These are phyloP conservation scores for Saturnia japonica DNA, from an alignment of 2,888 invertebrate species.

Conservation along the genomic window DNA sequence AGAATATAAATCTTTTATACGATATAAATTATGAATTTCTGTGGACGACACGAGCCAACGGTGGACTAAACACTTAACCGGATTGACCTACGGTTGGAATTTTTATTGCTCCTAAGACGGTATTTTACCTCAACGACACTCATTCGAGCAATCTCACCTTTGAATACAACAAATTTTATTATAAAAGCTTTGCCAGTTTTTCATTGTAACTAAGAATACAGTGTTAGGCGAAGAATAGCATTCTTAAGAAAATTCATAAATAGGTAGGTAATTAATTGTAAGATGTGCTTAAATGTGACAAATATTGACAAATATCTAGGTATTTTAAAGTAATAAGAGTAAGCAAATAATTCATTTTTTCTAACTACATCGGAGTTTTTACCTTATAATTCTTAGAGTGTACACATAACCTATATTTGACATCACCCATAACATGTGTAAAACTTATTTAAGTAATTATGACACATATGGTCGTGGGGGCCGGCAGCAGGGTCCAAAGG, in stretches of 20 bases:
- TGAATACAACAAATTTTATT: conserved; percentile 18
- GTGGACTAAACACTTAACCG: conserved; percentile 58
- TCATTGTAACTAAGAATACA: background rate
- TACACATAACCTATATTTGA: too few species aligned
- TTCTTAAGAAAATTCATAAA: background rate
- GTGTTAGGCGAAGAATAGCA: background rate
- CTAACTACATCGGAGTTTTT: too few species aligned
- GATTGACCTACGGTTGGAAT: conserved; percentile 59
- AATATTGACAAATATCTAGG: too few species aligned
- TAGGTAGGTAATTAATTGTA: background rate
- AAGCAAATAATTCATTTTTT: too few species aligned
- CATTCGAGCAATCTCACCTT: conserved; percentile 17
- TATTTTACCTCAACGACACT: conserved; percentile 21
- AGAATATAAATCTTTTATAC: conserved; percentile 6
- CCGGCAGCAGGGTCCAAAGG: too few species aligned
- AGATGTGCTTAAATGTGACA: background rate
- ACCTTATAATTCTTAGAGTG: too few species aligned
- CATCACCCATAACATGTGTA: too few species aligned
- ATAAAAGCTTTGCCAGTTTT: background rate
- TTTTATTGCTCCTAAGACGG: conserved; percentile 53
- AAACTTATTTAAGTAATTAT: too few species aligned
- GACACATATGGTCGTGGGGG: too few species aligned
- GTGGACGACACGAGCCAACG: conserved; percentile 22
- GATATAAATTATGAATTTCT: conserved; percentile 8
- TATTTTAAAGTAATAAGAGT: too few species aligned